A percentile compares a stretch with the other conserved stretches of the same genome.
phyloP scores from a whole-genome alignment of 2,797 vertebrate species.

The Forpus xanthops region DNA sequence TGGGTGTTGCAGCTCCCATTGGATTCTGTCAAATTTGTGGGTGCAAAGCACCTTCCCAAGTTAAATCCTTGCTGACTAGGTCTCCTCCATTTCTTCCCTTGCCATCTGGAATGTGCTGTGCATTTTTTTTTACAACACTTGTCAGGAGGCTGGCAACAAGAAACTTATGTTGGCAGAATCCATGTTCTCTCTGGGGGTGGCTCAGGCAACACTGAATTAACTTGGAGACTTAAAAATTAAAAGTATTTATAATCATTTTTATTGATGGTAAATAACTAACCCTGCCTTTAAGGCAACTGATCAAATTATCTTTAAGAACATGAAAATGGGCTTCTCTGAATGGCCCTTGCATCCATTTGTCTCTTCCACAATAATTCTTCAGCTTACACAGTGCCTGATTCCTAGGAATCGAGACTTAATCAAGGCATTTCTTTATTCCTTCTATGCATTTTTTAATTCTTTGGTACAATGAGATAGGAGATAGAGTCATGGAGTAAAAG shows the following conservation, averaged over 20 bases:
- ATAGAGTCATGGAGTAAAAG: background rate
- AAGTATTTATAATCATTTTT: slow-evolving; percentile 45
- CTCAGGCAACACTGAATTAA: slow-evolving; percentile 71
- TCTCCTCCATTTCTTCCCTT: slow-evolving; percentile 29
- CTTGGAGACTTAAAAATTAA: slow-evolving; percentile 8
- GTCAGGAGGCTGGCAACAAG: slow-evolving; percentile 59
- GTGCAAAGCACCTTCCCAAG: slow-evolving; percentile 5
- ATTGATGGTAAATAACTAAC: slow-evolving; percentile 27
- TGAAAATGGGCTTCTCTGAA: background rate
- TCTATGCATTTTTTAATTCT: background rate
- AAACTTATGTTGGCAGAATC: slow-evolving; percentile 62
- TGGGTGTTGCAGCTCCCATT: background rate
- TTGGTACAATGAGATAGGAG: background rate
- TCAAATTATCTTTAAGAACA: background rate
- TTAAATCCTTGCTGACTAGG: slow-evolving; percentile 6
- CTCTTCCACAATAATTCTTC: background rate
- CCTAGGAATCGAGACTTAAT: background rate
- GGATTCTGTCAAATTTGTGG: slow-evolving; percentile 17
- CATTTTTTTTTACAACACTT: slow-evolving; percentile 53
- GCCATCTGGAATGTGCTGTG: slow-evolving; percentile 62
- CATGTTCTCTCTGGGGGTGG: slow-evolving; percentile 60
- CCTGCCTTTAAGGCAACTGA: slow-evolving; percentile 38
- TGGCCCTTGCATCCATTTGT: background rate
- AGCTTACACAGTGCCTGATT: background rate
- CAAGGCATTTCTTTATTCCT: background rate